phyloP scores from a whole-genome alignment of 2,888 invertebrate species.

The Drosophila seclusa region DNA sequence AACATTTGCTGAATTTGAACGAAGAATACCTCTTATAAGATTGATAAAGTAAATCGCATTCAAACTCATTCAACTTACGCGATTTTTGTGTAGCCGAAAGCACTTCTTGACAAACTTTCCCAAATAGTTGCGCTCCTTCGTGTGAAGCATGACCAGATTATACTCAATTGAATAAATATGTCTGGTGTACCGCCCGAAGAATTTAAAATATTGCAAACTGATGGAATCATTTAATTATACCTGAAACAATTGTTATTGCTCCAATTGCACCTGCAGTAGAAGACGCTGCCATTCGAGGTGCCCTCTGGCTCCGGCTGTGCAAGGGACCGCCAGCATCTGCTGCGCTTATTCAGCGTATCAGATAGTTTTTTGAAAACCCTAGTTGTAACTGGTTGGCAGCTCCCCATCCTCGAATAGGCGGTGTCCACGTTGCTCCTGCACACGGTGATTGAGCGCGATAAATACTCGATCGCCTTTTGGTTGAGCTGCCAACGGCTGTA shows the following conservation, averaged over 20 bases:
- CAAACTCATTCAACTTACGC: constrained; percentile 23
- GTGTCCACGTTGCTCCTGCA: constrained; percentile 10
- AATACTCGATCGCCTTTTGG: constrained; percentile 30
- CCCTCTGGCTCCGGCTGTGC: constrained; percentile 55
- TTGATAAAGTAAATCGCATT: too few species aligned
- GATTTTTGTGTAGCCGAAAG: constrained; percentile 13
- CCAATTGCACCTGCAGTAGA: too few species aligned
- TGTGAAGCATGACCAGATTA: constrained; percentile 61
- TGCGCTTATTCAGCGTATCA: constrained; percentile 5
- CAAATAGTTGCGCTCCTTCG: constrained; percentile 38
- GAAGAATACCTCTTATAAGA: too few species aligned
- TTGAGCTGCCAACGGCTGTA: constrained; percentile 24
- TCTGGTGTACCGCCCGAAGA: too few species aligned
- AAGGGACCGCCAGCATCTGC: constrained; percentile 60
- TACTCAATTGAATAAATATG: too few species aligned
- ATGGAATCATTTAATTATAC: too few species aligned
- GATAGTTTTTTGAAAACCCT: not conserved
- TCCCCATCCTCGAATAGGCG: not conserved
- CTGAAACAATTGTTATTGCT: too few species aligned
- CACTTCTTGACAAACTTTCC: not conserved
- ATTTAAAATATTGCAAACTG: too few species aligned
- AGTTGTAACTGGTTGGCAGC: not conserved
- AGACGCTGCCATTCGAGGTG: constrained; percentile 17
- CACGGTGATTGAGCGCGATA: constrained; percentile 8
- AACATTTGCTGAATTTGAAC: not conserved